phyloP scores from a whole-genome alignment of 2,113 vertebrate genomes.

The Pampusana beccarii region DNA sequence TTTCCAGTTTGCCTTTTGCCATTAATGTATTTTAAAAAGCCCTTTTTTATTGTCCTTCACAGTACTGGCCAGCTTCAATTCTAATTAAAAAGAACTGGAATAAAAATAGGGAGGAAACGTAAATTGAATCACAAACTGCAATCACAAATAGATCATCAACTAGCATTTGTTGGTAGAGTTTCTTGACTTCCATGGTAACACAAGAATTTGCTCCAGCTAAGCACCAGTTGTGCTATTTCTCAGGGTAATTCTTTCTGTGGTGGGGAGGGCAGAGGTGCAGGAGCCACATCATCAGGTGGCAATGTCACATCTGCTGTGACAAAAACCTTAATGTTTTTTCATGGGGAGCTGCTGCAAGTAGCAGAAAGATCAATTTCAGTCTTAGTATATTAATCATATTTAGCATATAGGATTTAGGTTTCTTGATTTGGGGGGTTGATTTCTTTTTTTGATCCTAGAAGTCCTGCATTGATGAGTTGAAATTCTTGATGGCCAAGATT shows the following conservation, averaged over 20 bases:
- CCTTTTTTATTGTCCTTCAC: no score
- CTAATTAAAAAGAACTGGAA: background rate
- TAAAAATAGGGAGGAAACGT: background rate
- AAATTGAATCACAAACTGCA: background rate
- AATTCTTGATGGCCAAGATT: background rate
- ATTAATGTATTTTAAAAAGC: no score
- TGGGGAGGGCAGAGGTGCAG: background rate
- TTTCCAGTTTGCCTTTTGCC: no score
- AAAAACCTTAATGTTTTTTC: background rate
- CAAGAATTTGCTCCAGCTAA: background rate
- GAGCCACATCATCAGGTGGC: background rate
- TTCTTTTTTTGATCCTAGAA: background rate
- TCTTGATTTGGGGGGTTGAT: background rate
- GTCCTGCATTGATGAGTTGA: background rate
- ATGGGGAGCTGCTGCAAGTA: background rate
- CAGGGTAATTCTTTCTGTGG: fast-evolving
- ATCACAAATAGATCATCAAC: background rate
- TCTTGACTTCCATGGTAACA: background rate
- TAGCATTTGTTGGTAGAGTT: background rate
- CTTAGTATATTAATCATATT: background rate
- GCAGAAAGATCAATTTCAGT: background rate
- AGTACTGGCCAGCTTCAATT: no score
- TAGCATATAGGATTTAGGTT: background rate
- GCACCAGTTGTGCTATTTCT: background rate
- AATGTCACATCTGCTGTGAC: background rate